Percentiles rank a stretch among this genome's conserved stretches.
These are phyloP conservation scores for Scaptomyza tumidula DNA, from an alignment of 2,888 invertebrate genomes.

Conservation along the genomic window DNA sequence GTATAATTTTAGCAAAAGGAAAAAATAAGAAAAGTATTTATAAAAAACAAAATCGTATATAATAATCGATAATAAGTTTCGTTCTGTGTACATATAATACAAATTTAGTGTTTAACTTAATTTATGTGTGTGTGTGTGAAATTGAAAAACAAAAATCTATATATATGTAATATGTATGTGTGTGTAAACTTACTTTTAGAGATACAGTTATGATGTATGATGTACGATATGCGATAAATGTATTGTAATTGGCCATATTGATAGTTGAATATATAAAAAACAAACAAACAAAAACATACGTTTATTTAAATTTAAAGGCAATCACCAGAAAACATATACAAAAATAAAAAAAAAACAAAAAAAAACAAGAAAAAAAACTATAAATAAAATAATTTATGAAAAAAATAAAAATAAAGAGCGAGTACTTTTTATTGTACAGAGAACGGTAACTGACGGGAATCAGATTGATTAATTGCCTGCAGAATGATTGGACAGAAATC, in stretches of 20 bases:
- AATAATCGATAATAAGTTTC: conserved; percentile 54
- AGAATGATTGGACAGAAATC: conserved; percentile 70
- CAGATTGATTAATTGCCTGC: conserved; percentile 66
- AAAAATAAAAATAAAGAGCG: conserved; percentile 49
- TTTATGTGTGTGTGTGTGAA: conserved; percentile 51
- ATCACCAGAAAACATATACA: conserved; percentile 68
- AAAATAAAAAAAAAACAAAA: conserved; percentile 43
- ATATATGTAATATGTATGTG: conserved; percentile 26
- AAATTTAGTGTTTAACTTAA: conserved; percentile 71
- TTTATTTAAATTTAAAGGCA: conserved; percentile 80
- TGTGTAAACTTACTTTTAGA: conserved; percentile 51
- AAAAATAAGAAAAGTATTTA: conserved; percentile 49
- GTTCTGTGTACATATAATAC: conserved; percentile 67
- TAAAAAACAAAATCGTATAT: conserved; percentile 42
- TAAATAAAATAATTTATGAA: conserved; percentile 78
- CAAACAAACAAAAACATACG: conserved; percentile 35
- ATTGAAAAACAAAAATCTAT: conserved; percentile 44
- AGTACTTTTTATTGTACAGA: conserved; percentile 60
- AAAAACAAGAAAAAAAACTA: conserved; percentile 59
- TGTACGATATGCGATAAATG: conserved; percentile 73
- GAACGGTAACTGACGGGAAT: conserved; percentile 70
- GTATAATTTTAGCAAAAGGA: conserved; percentile 71
- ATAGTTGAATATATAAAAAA: conserved; percentile 77
- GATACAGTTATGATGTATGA: conserved; percentile 26
- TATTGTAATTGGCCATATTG: conserved; percentile 83